Base-by-base conservation (phyloP, 2,888 invertebrate genomes). In the Diadromus collaris region DNA sequence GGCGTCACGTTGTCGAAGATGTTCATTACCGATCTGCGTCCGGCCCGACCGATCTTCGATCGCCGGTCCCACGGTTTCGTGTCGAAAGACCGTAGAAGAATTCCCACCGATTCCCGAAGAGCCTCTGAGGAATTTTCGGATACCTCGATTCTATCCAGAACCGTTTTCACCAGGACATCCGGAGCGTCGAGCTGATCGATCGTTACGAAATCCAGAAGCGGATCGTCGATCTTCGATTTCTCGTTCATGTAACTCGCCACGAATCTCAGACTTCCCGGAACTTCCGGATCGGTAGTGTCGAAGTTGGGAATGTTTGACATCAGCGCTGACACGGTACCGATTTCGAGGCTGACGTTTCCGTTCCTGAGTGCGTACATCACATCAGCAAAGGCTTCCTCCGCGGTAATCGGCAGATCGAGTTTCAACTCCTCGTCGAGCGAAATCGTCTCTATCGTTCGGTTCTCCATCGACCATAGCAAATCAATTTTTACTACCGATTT, bases 221-320 rank as follows among this genome's bases (percentile, higher is more conserved):
- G 19, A 51, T 80, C 80, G 13, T 34, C 21, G 29, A 27, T 29
- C 0, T 54, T 44, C 41, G 73, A 69, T 13, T 27, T 44, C 6
- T 58, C 61, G 51, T 65, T 72, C 69, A 69, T 73, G 58, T 60
- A 56, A 34, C 56, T 29, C n/a, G 76, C 77, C 6, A 80, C 48
- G 44, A 68, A 80, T 44, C 27, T 60, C n/a, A 81, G 16, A 16
- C 46, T 63, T n/a, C 32, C 67, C 21, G 32, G 70, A 16, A 81
- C 38, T 61, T 78, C 77, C 21, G 80, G 69, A 60, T 81, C 67
- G 24, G 64, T 77, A n/a, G 48, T 9, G 29, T 81, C 80, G 41
- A 81, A 73, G 16, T 21, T 61, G 2, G 77, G 69, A 34, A 69
- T 32, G 46, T 74, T 73, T 32, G 60, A 9, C 41, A 81, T 27